Evolutionary conservation across 2,797 vertebrate genomes (phyloP), one percentile per base, ranked within the genome.

Genomic region (Pangasius sanitwongsei): DNA sequence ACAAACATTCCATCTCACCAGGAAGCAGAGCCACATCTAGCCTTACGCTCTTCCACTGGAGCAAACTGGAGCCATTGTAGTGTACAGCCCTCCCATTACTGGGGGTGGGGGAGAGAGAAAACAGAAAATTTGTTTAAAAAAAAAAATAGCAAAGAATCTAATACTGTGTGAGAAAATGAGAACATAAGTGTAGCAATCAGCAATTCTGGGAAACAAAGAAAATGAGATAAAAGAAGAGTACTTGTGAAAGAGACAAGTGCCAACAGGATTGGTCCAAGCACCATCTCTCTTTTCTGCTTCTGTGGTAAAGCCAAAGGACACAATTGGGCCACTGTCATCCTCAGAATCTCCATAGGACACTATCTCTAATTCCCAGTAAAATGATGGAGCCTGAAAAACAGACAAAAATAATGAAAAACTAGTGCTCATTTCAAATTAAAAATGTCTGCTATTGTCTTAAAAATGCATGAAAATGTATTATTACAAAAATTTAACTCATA

Each of bases 261-360:
- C 99, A 86, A 99, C 98, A n/a, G 99, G 99, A 92, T 99, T 99
- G 88, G 98, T 99, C 99, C 99, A 99, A 0, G 99, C 98, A 20
- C 98, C 98, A 4, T 99, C 98, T 72, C 98, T 94, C 90, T 99
- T 99, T 92, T 99, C 98, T 0, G 98, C 98, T 93, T 99, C 98
- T 0, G 99, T 99, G 90, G 98, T 98, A 94, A 99, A 99, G 85
- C 99, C 99, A 91, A 99, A 99, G 0, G 98, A 99, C 92, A 99
- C 98, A 67, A 99, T 98, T 0, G 99, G 99, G 11, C 99, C 98
- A 8, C 97, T 99, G 93, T 99, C 98, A 78, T 99, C 98, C 93
- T 99, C 98, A 63, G 97, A 98, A 93, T 99, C 99, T 95, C 99
- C 98, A 94, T 99, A 99, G 94, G 98, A 99, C 95, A 99, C 97